phyloP scores from a whole-genome alignment of 2,888 invertebrate species.

The Stenolophus ochropezus region DNA sequence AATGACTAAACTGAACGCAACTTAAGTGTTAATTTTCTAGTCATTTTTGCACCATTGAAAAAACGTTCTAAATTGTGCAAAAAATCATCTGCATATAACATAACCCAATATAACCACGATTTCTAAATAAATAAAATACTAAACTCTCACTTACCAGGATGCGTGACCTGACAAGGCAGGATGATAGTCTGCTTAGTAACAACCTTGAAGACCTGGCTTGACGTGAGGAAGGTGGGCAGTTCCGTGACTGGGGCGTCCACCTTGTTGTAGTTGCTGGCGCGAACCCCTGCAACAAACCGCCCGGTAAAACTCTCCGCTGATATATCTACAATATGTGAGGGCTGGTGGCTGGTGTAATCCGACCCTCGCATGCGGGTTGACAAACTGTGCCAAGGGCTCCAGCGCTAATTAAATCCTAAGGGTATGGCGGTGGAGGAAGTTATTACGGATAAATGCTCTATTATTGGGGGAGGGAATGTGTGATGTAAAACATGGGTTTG shows the following conservation, averaged over 20 bases:
- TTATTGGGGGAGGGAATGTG: neutral
- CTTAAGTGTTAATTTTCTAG: too few relatives aligned
- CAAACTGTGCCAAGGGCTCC: neutral
- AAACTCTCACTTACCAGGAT: constrained; percentile 76
- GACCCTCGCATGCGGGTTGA: neutral
- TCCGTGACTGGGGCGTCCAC: constrained; percentile 70
- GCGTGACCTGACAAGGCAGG: constrained; percentile 77
- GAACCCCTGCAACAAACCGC: constrained; percentile 1
- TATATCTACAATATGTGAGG: neutral
- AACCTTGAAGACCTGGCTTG: constrained; percentile 75
- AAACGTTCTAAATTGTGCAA: too few relatives aligned
- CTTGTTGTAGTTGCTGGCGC: constrained; percentile 67
- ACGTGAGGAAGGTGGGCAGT: constrained; percentile 72
- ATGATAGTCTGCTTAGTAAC: constrained; percentile 76
- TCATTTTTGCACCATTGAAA: too few relatives aligned
- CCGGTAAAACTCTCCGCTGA: neutral
- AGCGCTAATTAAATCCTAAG: neutral
- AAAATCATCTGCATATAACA: too few relatives aligned
- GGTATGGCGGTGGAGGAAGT: neutral
- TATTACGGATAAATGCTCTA: neutral
- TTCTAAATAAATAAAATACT: too few relatives aligned
- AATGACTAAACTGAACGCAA: too few relatives aligned
- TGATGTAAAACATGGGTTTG: too few relatives aligned
- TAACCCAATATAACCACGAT: too few relatives aligned
- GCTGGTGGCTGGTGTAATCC: too few relatives aligned